Evolutionary conservation across 1,140 invertebrate genomes (phyloP).

Genomic region (Lucilia cuprina): DNA sequence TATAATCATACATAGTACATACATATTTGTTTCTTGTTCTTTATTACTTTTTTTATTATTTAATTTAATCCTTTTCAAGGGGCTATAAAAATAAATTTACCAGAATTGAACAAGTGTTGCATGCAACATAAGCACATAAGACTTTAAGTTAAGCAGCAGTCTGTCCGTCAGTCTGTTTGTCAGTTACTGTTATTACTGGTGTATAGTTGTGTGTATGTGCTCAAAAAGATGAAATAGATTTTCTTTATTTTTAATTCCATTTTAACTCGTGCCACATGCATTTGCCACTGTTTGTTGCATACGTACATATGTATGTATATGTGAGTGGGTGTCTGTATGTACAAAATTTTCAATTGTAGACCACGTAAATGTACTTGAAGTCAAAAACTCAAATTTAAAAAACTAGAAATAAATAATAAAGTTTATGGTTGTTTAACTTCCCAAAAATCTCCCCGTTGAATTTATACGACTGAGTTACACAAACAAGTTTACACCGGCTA

Average conservation of each 20-base stretch:
- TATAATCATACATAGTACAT: background rate
- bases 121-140: constrained; percentile 10
- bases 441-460: background rate
- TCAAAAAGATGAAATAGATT: background rate
- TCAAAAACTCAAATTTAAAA: background rate
- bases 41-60: background rate
- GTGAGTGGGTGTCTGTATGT: background rate
- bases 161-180: background rate
- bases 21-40: background rate
- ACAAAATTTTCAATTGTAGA: background rate
- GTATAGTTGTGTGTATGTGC: background rate
- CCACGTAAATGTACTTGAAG: background rate
- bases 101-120: constrained; percentile 17
- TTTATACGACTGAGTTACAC: background rate
- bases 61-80: constrained; percentile 1
- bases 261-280: background rate
- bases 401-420: background rate
- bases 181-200: background rate
- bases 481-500: background rate
- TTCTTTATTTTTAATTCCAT: background rate
- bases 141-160: background rate
- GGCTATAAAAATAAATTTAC: constrained; percentile 15
- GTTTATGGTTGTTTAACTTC: no score
- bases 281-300: background rate
- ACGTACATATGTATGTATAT: no score